Conservation (phyloP, 2,888 invertebrate species). For the Drosophila anceps region DNA sequence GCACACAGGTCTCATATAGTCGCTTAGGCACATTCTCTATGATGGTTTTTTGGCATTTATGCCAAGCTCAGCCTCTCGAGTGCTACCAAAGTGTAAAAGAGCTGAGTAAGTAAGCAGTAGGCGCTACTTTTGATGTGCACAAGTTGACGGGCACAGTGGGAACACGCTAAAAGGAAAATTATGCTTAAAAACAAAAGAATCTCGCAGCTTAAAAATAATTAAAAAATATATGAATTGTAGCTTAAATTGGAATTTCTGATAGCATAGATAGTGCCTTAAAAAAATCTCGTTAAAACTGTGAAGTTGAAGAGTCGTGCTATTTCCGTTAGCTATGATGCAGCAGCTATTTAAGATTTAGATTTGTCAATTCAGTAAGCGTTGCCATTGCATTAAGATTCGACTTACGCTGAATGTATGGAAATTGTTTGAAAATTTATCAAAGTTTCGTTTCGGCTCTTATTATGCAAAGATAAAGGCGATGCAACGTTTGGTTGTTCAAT, state of each 20-base stretch:
- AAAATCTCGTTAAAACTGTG: too few relatives aligned
- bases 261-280: too few relatives aligned
- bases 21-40: conserved; percentile 46
- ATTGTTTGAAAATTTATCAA: too few relatives aligned
- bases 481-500: too few relatives aligned
- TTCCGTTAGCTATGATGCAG: too few relatives aligned
- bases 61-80: conserved; percentile 61
- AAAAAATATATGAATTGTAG: background rate
- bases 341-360: too few relatives aligned
- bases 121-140: conserved; percentile 40
- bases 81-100: conserved; percentile 58
- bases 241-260: background rate
- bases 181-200: background rate
- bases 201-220: background rate
- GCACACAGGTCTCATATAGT: conserved; percentile 13
- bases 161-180: conserved; percentile 1
- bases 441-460: too few relatives aligned
- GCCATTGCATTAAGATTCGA: too few relatives aligned
- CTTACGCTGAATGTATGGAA: too few relatives aligned
- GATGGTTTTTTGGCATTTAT: conserved; percentile 65
- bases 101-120: conserved; percentile 52
- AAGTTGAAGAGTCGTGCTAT: too few relatives aligned
- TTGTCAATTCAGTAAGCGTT: too few relatives aligned
- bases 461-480: too few relatives aligned
- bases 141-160: conserved; percentile 25